phyloP scores from a whole-genome alignment of 2,888 invertebrate genomes.

The Hypomecis punctinalis region DNA sequence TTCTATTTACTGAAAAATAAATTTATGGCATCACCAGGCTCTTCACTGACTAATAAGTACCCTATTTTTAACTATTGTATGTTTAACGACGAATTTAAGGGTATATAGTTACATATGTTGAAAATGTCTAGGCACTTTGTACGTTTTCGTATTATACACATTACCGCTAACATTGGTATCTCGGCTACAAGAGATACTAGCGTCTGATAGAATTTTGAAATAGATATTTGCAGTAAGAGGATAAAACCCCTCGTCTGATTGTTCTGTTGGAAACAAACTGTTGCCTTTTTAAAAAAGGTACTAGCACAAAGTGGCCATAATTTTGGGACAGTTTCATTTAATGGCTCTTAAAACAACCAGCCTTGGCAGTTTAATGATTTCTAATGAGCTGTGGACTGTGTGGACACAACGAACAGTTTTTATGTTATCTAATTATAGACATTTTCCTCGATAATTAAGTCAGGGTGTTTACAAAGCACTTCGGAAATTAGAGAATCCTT shows the following conservation, averaged over 20 bases:
- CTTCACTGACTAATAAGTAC: no score
- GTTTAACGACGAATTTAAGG: no score
- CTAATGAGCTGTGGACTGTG: conserved; percentile 45
- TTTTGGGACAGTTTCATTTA: conserved; percentile 60
- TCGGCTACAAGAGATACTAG: neutral
- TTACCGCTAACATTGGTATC: no score
- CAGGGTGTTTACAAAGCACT: no score
- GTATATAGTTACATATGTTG: no score
- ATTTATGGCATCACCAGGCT: no score
- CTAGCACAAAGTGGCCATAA: conserved; percentile 59
- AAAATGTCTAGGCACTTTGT: no score
- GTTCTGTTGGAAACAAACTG: conserved; percentile 45
- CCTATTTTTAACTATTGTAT: no score
- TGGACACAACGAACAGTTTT: conserved; percentile 23
- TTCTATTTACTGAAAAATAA: no score
- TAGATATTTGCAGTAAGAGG: conserved; percentile 21
- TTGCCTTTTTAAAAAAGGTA: conserved; percentile 51
- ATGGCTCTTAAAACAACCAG: conserved; percentile 57
- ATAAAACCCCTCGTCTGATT: conserved; percentile 38
- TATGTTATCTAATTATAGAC: neutral
- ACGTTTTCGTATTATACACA: no score
- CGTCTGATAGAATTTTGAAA: conserved; percentile 26
- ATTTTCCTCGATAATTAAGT: neutral
- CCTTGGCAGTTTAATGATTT: conserved; percentile 57
- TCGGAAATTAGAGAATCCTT: no score